A percentile compares a stretch with the other conserved stretches of the same genome.
Evolutionary conservation across 2,888 invertebrate genomes (phyloP).

Genomic region (Drosophila suboccidentalis): DNA sequence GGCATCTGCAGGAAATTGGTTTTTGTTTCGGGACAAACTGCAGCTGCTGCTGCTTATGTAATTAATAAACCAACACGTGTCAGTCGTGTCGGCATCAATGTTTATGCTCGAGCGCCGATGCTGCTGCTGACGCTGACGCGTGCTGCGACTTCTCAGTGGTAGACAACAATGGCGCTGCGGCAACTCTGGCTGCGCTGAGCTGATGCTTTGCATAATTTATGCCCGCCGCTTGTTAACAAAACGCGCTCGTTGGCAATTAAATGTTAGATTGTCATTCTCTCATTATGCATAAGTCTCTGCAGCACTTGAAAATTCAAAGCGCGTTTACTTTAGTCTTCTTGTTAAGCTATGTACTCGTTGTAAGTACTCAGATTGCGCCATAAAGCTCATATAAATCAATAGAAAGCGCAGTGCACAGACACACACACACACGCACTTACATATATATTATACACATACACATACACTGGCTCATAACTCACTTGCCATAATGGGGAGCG

Average conservation of each 20-base stretch:
- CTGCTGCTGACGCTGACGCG: conserved; percentile 66
- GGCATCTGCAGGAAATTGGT: conserved; percentile 75
- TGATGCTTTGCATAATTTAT: conserved; percentile 38
- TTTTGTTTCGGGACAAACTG: conserved; percentile 52
- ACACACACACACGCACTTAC: conserved; percentile 35
- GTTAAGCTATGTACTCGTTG: conserved; percentile 50
- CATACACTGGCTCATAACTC: conserved; percentile 63
- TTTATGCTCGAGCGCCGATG: conserved; percentile 51
- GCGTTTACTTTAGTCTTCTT: conserved; percentile 40
- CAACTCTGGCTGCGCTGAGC: conserved; percentile 41
- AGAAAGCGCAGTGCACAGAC: conserved; percentile 76
- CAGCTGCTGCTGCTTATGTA: conserved; percentile 73
- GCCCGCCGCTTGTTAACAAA: conserved; percentile 35
- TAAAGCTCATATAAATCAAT: conserved; percentile 83
- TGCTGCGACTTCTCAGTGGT: conserved; percentile 49
- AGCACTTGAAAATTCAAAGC: conserved; percentile 49
- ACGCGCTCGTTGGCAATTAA: conserved; percentile 42
- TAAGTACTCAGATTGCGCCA: conserved; percentile 70
- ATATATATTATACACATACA: conserved; percentile 10
- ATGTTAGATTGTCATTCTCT: conserved; percentile 36
- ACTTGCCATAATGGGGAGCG: conserved; percentile 69
- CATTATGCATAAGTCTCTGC: conserved; percentile 27
- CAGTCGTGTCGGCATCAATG: conserved; percentile 40
- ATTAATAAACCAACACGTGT: conserved; percentile 80
- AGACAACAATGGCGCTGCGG: conserved; percentile 53